These are phyloP conservation scores for Morpho helenor DNA, from an alignment of 2,888 invertebrate genomes.

Conservation along the genomic window DNA sequence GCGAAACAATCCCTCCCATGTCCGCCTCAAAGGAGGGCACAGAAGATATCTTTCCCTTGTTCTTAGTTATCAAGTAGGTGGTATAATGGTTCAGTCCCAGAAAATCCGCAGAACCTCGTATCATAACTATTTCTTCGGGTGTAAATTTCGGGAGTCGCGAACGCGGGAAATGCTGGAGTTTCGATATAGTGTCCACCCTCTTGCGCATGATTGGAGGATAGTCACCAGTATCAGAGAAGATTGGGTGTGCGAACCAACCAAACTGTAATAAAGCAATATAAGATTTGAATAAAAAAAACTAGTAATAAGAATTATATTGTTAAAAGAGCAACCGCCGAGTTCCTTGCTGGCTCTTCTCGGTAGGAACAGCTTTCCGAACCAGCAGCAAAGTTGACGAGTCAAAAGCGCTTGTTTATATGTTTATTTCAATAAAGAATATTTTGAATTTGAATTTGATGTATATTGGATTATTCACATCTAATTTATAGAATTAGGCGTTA, in stretches of 20 bases:
- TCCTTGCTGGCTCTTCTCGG: too few species aligned
- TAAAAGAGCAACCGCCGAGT: too few species aligned
- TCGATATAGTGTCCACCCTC: slow-evolving; percentile 77
- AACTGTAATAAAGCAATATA: slow-evolving; percentile 53
- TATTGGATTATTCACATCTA: too few species aligned
- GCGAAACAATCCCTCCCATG: slow-evolving; percentile 46
- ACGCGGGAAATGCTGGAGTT: slow-evolving; percentile 73
- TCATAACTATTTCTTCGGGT: slow-evolving; percentile 75
- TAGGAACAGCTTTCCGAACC: too few species aligned
- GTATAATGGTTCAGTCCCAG: slow-evolving; percentile 88
- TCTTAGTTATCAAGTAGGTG: slow-evolving; percentile 63
- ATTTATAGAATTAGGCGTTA: too few species aligned
- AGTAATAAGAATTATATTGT: too few species aligned
- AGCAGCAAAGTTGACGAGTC: too few species aligned
- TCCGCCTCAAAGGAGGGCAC: slow-evolving; percentile 61
- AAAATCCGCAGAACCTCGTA: slow-evolving; percentile 83
- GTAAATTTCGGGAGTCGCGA: slow-evolving; percentile 83
- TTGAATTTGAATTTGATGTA: too few species aligned
- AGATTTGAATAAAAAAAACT: too few species aligned
- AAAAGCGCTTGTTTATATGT: too few species aligned
- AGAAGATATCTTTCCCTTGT: slow-evolving; percentile 34
- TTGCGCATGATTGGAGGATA: slow-evolving; percentile 83
- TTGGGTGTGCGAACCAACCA: slow-evolving; percentile 84
- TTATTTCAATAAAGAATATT: too few species aligned
- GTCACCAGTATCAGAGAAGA: slow-evolving; percentile 80